These are phyloP conservation scores for Diceros bicornis DNA, from an alignment of 2,797 vertebrate species.

Conservation along the genomic window DNA sequence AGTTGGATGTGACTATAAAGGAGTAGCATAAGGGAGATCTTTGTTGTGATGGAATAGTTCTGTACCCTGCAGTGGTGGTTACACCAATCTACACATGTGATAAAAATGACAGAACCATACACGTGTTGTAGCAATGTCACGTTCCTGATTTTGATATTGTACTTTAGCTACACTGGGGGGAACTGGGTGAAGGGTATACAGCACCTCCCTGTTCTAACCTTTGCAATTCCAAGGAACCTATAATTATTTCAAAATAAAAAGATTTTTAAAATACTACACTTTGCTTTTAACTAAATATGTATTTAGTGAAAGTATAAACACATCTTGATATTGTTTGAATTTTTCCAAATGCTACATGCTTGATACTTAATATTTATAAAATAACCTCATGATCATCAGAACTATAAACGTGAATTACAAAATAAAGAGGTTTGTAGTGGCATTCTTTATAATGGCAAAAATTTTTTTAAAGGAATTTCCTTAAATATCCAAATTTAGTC, in stretches of 20 bases:
- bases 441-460: constrained; percentile 6
- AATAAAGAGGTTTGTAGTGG: background rate
- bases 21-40: background rate
- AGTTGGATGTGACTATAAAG: background rate
- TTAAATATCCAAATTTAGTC: constrained; percentile 60
- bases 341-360: background rate
- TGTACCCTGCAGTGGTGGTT: background rate
- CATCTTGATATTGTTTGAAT: background rate
- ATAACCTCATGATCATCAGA: background rate
- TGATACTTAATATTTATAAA: background rate
- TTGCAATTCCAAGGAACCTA: background rate
- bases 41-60: background rate
- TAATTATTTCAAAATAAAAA: constrained; percentile 40
- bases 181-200: background rate
- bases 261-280: background rate
- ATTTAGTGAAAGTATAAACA: background rate
- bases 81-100: background rate
- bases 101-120: background rate
- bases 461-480: constrained; percentile 18
- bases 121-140: background rate
- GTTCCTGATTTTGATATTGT: background rate
- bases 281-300: background rate
- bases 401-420: background rate
- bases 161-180: background rate
- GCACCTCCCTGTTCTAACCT: background rate